phyloP scores from a whole-genome alignment of 2,888 invertebrate genomes.

The Anticlea derivata region DNA sequence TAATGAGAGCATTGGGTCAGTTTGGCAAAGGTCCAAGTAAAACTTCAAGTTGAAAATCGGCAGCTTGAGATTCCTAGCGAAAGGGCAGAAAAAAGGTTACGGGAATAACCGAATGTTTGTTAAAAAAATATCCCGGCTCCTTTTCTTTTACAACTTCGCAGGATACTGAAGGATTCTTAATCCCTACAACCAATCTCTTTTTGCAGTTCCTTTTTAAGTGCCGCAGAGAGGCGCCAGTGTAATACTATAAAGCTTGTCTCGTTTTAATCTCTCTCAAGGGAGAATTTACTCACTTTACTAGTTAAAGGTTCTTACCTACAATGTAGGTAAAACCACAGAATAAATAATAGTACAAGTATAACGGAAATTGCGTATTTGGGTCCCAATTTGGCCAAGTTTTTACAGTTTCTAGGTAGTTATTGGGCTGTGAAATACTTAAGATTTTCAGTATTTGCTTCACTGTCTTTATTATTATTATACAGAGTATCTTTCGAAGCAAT shows the following conservation, averaged over 20 bases:
- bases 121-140: not conserved
- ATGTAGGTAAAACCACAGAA: constrained; percentile 9
- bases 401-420: too few species aligned
- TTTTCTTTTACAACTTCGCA: constrained; percentile 11
- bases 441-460: too few species aligned
- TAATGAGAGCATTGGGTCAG: too few species aligned
- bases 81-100: too few species aligned
- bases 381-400: not conserved
- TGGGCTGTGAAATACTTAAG: too few species aligned
- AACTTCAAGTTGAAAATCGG: too few species aligned
- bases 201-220: constrained; percentile 30
- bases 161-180: constrained; percentile 24
- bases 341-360: too few species aligned
- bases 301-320: constrained; percentile 3
- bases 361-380: constrained; percentile 12
- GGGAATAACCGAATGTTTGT: not conserved
- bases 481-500: too few species aligned
- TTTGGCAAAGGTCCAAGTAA: too few species aligned
- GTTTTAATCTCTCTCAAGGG: constrained; percentile 34
- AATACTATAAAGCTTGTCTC: constrained; percentile 31
- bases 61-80: too few species aligned
- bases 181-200: constrained; percentile 32
- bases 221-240: constrained; percentile 25
- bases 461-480: too few species aligned
- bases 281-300: constrained; percentile 27